Evolutionary conservation across 2,888 invertebrate genomes (phyloP), one percentile per base, ranked within the genome.

Genomic region (Volucella inanis): DNA sequence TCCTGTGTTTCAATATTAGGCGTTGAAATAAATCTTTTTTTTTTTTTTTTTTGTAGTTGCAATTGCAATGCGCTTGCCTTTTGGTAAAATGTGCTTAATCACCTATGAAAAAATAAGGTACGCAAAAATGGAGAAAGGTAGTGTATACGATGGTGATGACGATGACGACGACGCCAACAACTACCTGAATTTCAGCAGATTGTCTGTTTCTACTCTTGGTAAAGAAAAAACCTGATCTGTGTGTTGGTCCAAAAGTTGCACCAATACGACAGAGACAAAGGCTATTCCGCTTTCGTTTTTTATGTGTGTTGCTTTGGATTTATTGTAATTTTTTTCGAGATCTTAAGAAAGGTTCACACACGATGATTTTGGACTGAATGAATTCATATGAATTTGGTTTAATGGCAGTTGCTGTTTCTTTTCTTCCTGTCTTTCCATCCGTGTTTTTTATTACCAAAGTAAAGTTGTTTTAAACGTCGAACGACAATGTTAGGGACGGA

Each of bases 51-150:
- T 18, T 67, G 18, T 49, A 47, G 38, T 45, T 59, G 12, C 31
- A 31, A 31, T 45, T 59, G 12, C 31, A 31, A 2, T 31, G 31
- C 31, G 31, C 31, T 38, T 64, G 55, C 18, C 14, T 70, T 79
- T 79, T 74, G 31, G 49, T 71, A 57, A 77, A 76, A 62, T 85
- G 85, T 85, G 85, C 81, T 85, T 77, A 85, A 81, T 85, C 81
- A 85, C 76, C 76, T 76, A 81, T 85, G 76, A 85, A 81, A 85
- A 85, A 72, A 72, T 80, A 84, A 80, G 84, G 70, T 75, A 84
- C 80, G 84, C 84, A 80, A 84, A 84, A 80, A 70, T 71, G 80
- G 84, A 80, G 84, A 84, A 84, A 84, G 84, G 84, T 83, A 52
- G 57, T 70, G 62, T 70, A 71, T 78, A 57, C 57, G 41, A 70